A percentile compares a stretch with the other conserved stretches of the same genome.
These are phyloP conservation scores for Mycteria americana DNA, from an alignment of 2,797 vertebrate species.

Conservation along the genomic window DNA sequence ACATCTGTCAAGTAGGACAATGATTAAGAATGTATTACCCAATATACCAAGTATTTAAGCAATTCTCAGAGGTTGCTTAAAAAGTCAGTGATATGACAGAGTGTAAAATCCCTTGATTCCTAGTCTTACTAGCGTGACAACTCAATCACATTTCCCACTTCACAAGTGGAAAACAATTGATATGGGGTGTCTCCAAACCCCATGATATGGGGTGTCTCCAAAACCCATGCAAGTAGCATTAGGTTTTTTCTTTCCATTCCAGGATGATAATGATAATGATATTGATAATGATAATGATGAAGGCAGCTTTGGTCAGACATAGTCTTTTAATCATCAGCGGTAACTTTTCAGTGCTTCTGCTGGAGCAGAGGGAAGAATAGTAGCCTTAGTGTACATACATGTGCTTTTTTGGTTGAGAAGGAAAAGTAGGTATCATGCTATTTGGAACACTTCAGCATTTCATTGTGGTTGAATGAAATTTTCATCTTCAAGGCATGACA, in stretches of 20 bases:
- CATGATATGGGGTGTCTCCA: fast-evolving
- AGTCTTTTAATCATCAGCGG: background rate
- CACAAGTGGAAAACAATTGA: too few species aligned
- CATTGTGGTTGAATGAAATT: background rate
- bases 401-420: background rate
- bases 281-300: background rate
- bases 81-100: background rate
- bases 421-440: background rate
- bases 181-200: background rate
- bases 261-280: background rate
- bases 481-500: background rate
- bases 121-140: background rate
- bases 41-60: background rate
- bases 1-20: background rate
- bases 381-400: background rate
- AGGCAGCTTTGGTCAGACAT: background rate
- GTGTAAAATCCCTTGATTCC: background rate
- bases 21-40: background rate
- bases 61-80: background rate
- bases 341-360: background rate
- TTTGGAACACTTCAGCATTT: background rate
- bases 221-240: background rate
- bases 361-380: background rate
- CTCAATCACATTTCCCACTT: background rate
- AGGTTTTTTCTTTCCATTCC: background rate